Evolutionary conservation across 2,113 vertebrate species (phyloP).

Genomic region (Perccottus glenii): DNA sequence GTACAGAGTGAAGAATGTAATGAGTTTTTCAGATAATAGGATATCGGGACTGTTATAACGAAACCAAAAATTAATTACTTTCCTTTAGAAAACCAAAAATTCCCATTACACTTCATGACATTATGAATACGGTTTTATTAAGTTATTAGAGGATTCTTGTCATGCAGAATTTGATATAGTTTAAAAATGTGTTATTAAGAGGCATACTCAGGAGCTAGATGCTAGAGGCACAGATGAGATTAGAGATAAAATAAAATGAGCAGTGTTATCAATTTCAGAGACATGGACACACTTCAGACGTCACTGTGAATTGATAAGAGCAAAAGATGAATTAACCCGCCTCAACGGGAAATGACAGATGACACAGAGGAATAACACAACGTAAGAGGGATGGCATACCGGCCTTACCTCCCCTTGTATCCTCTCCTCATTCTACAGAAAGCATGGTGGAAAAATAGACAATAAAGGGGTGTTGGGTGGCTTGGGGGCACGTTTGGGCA

Average conservation of each 20-base stretch:
- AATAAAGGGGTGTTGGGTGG: constrained; percentile 26
- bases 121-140: too few relatives aligned
- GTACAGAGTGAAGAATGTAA: not conserved
- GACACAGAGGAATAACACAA: constrained; percentile 13
- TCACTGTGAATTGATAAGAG: constrained; percentile 13
- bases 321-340: constrained; percentile 17
- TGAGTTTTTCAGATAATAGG: not conserved
- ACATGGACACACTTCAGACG: constrained; percentile 8
- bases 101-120: too few relatives aligned
- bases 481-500: constrained; percentile 7
- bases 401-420: constrained; percentile 96
- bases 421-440: constrained; percentile 94
- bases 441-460: constrained; percentile 74
- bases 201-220: constrained; percentile 14
- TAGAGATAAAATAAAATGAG: constrained; percentile 44
- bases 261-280: constrained; percentile 29
- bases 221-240: constrained; percentile 18
- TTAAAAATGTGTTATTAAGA: constrained; percentile 28
- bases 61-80: not conserved
- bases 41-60: too few relatives aligned
- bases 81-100: too few relatives aligned
- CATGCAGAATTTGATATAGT: constrained; percentile 41
- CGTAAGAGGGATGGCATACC: constrained; percentile 17
- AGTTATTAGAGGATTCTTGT: not conserved
- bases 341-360: constrained; percentile 45